Evolutionary conservation across 2,888 invertebrate species (phyloP), one percentile per base, ranked within the genome.

Genomic region (Oscheius onirici): DNA sequence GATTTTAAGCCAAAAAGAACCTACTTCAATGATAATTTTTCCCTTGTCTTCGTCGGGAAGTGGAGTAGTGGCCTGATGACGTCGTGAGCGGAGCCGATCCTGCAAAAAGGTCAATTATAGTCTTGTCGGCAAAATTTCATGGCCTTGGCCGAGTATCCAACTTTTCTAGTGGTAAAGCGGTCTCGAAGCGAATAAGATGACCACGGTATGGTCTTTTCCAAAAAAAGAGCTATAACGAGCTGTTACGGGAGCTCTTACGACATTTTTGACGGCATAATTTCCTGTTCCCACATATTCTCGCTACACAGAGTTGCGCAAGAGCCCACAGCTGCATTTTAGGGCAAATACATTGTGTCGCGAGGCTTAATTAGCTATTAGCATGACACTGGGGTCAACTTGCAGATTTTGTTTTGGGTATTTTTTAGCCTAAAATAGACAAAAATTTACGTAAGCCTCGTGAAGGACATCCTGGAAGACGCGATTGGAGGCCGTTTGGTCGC

Each of bases 401-500:
- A n/a, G n/a, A n/a, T n/a, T n/a, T n/a, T n/a, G n/a, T n/a, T n/a
- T n/a, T n/a, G n/a, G n/a, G n/a, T n/a, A n/a, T n/a, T n/a, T n/a
- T n/a, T n/a, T 6, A 11, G 3, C 3, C 44, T 6, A 3, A 52
- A 52, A 34, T 8, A 34, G 0, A 6, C 34, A 34, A 34, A 34
- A 28, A 55, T 57, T 57, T 26, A 68, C 68, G 17, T 43, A 58
- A 22, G 68, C 58, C 17, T 57, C 66, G 20, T 67, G 55, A 60
- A 76, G 60, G 15, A 46, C 54, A 44, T 69, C 61, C 55, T 80
- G 72, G 68, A 78, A 75, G 24, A 81, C 61, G 17, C 74, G 77
- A 55, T 72, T 73, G 40, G 76, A 71, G 57, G 74, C 74, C 2
- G 83, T 80, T 63, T 80, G 80, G 55, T 85, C 77, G 77, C 76